phyloP scores from a whole-genome alignment of 2,113 vertebrate genomes.

The Xenopus borealis region DNA sequence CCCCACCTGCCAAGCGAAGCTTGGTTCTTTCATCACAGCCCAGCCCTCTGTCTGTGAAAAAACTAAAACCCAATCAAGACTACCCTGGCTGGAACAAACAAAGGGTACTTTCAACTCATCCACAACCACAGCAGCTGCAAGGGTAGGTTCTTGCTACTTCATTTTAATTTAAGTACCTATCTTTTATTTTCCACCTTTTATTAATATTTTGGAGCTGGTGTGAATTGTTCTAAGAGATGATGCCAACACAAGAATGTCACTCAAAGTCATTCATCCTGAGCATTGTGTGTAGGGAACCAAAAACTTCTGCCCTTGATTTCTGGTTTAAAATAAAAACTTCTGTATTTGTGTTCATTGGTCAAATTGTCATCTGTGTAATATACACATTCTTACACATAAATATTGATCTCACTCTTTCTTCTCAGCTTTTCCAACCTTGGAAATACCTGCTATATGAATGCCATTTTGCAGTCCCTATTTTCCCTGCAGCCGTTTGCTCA shows the following conservation, averaged over 20 bases:
- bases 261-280: no score
- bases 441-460: constrained; percentile 99
- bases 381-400: no score
- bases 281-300: no score
- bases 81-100: constrained; percentile 95
- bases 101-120: constrained; percentile 74
- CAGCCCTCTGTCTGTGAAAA: constrained; percentile 85
- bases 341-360: no score
- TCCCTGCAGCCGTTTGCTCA: constrained; percentile 94
- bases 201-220: no score
- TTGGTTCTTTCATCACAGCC: constrained; percentile 87
- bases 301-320: no score
- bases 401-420: constrained; percentile 37
- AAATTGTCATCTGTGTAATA: no score
- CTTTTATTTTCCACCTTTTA: no score
- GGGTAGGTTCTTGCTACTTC: constrained; percentile 65
- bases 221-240: no score
- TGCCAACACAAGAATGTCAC: no score
- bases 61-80: constrained; percentile 83
- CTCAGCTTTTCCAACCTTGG: constrained; percentile 94
- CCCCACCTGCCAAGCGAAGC: constrained; percentile 82
- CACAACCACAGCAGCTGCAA: constrained; percentile 86
- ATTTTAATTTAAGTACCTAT: no score
- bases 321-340: no score
- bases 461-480: constrained; percentile 96